Conservation (phyloP, 2,888 invertebrate genomes). For the Isotomurus palustris region DNA sequence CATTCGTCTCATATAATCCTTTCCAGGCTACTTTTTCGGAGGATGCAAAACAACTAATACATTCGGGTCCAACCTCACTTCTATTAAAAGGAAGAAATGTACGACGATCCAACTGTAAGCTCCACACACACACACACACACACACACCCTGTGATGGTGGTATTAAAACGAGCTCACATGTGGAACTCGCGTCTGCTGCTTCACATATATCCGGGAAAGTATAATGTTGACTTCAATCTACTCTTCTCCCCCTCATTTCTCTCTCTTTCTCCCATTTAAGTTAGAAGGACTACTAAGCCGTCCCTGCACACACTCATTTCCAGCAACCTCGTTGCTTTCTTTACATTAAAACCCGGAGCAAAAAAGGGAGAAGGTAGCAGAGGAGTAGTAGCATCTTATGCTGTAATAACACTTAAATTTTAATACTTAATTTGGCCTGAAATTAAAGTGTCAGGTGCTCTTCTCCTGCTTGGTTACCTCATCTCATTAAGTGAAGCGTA, state of each 20-base stretch:
- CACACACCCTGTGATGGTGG: too few relatives aligned
- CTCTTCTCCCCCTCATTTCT: constrained; percentile 36
- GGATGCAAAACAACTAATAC: constrained; percentile 8
- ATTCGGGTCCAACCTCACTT: too few relatives aligned
- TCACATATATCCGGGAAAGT: too few relatives aligned
- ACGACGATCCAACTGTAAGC: too few relatives aligned
- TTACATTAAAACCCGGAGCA: too few relatives aligned
- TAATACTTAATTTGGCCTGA: constrained; percentile 29
- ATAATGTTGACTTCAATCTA: constrained; percentile 23
- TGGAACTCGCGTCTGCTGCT: too few relatives aligned
- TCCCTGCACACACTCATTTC: too few relatives aligned
- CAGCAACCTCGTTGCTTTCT: too few relatives aligned
- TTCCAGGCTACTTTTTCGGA: constrained; percentile 4
- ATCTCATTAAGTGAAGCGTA: constrained; percentile 18
- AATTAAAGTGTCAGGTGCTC: constrained; percentile 25
- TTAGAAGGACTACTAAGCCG: too few relatives aligned
- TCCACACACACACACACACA: too few relatives aligned
- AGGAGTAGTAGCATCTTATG: neutral
- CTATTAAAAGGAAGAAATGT: too few relatives aligned
- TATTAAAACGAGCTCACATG: too few relatives aligned
- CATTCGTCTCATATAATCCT: constrained; percentile 10
- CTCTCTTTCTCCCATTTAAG: constrained; percentile 29
- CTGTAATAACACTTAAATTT: constrained; percentile 21
- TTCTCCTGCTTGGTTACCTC: constrained; percentile 10
- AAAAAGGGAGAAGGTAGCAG: neutral